A percentile compares a stretch with the other conserved stretches of the same genome.
These are phyloP conservation scores for Porites lutea DNA, from an alignment of 64 coral and sea anemone species.

Conservation along the genomic window DNA sequence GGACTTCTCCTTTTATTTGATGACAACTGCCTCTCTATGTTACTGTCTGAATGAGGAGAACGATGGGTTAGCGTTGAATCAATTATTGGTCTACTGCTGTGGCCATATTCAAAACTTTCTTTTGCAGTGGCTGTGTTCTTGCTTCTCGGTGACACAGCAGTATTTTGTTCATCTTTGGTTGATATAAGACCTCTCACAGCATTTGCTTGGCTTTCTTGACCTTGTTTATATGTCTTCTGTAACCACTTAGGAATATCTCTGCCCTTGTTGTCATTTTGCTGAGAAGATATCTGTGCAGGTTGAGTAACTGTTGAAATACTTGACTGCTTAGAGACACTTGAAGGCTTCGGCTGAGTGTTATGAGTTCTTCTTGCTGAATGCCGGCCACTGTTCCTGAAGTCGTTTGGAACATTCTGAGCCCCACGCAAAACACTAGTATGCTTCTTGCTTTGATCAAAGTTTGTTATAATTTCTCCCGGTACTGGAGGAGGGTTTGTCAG, in stretches of 20 bases:
- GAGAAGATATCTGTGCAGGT: not conserved
- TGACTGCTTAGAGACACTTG: too few relatives aligned
- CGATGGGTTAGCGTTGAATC: not conserved
- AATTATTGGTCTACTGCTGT: not conserved
- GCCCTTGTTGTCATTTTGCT: not conserved
- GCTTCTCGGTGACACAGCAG: too few relatives aligned
- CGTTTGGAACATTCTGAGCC: not conserved
- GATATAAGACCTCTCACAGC: not conserved
- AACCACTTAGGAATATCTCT: not conserved
- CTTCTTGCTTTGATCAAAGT: not conserved
- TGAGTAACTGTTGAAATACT: not conserved
- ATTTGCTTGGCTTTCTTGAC: not conserved
- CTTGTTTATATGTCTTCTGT: not conserved
- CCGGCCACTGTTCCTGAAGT: not conserved
- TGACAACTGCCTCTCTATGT: not conserved
- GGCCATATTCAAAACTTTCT: not conserved
- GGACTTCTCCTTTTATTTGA: conserved; percentile 6
- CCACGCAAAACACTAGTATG: not conserved
- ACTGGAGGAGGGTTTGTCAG: conserved; percentile 34
- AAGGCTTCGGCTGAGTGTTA: not conserved
- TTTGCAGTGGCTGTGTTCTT: too few relatives aligned
- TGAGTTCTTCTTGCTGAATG: not conserved
- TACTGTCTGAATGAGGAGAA: not conserved
- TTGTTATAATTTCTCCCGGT: not conserved
- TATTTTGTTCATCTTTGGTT: not conserved